Evolutionary conservation across 2,113 vertebrate species (phyloP).

Genomic region (Melanocharis versteri): DNA sequence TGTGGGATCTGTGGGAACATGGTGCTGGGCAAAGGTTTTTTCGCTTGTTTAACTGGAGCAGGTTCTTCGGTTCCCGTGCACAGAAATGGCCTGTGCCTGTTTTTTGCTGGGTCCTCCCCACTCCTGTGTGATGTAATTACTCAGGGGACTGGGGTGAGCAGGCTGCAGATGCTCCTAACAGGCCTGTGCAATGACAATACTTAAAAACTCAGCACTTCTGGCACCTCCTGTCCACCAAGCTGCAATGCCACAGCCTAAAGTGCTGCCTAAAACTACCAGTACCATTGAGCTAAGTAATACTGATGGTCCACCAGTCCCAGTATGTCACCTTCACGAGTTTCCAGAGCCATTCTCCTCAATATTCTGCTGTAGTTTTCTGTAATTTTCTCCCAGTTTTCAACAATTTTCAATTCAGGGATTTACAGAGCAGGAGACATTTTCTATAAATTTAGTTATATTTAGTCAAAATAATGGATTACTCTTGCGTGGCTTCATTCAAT

Average conservation of each 20-base stretch:
- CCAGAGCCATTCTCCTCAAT: neutral
- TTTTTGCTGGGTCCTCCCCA: neutral
- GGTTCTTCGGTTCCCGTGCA: neutral
- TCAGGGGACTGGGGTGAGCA: accelerated
- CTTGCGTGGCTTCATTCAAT: neutral
- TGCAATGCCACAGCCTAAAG: neutral
- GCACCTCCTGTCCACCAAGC: neutral
- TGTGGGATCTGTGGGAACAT: neutral
- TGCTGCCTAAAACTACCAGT: neutral
- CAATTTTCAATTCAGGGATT: neutral
- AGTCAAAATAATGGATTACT: neutral
- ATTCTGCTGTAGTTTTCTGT: neutral
- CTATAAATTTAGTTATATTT: neutral
- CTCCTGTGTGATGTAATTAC: no score
- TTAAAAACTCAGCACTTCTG: neutral
- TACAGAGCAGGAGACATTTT: neutral
- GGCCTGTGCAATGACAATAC: neutral
- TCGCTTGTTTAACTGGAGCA: neutral
- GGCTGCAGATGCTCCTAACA: neutral
- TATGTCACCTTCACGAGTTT: neutral
- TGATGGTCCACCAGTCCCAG: neutral
- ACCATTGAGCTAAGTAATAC: neutral
- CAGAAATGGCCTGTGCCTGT: neutral
- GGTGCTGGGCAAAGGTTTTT: neutral
- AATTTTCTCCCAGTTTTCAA: neutral